A percentile compares a stretch with the other conserved stretches of the same genome.
phyloP scores from a whole-genome alignment of 1,140 invertebrate genomes.

The Pachypeltis micranthus region DNA sequence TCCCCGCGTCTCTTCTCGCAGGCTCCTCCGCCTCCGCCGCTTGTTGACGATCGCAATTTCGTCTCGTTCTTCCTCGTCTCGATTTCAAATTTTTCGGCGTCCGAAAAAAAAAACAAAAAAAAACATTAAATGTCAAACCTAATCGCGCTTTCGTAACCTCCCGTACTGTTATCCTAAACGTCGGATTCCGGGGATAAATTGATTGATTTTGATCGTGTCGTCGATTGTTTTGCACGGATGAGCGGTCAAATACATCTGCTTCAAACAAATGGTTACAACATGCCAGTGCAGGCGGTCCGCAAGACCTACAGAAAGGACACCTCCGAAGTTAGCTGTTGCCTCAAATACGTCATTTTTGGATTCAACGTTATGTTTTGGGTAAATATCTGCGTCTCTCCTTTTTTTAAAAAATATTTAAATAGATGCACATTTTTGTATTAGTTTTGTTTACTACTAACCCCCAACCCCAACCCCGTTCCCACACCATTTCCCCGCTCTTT shows the following conservation, averaged over 20 bases:
- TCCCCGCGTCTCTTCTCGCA: no score
- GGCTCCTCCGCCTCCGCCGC: no score
- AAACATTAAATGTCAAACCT: no score
- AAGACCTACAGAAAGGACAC: constrained; percentile 66
- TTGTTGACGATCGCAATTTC: no score
- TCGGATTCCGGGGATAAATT: no score
- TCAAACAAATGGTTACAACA: constrained; percentile 19
- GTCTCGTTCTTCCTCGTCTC: no score
- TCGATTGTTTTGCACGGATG: no score
- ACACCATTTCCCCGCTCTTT: not conserved
- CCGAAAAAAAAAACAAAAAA: no score
- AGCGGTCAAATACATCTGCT: constrained; percentile 5
- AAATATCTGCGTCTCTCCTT: constrained; percentile 28
- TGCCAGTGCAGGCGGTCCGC: constrained; percentile 33
- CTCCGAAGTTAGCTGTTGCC: constrained; percentile 90
- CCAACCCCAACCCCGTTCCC: not conserved
- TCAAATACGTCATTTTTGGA: constrained; percentile 93
- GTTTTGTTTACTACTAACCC: not conserved
- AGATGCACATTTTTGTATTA: not conserved
- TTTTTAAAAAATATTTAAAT: not conserved
- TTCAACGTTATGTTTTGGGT: constrained; percentile 97
- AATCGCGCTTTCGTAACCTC: no score
- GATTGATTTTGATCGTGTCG: no score
- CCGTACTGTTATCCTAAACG: no score
- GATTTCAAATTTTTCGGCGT: no score